Evolutionary conservation across 2,888 invertebrate genomes (phyloP), one percentile per base, ranked within the genome.

Genomic region (Gymnosoma rotundatum): DNA sequence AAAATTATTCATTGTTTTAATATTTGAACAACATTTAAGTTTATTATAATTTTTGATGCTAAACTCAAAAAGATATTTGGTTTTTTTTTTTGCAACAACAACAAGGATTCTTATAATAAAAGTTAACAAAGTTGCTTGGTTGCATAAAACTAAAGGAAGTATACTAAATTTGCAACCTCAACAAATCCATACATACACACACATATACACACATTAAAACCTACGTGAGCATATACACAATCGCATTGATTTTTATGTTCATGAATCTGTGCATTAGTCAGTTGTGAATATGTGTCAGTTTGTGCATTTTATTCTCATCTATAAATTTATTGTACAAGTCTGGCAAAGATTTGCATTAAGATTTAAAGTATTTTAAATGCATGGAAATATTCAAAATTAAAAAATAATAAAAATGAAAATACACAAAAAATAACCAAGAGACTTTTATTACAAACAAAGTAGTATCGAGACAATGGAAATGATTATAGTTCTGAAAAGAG

Each of bases 1-100:
- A 48, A 56, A 58, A n/a, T n/a, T n/a, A n/a, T 81, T 81, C 81
- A 58, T 75, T 81, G 69, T 81, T 69, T 81, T 74, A 69, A 75
- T 74, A 64, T 75, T 81, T 75, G 61, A 70, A 70, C 48, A 75
- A 70, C 38, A 70, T 81, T 75, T 38, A 75, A 75, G 63, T 75
- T 69, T 75, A 64, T 69, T 69, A 64, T 75, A 75, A 81, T 70
- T 58, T 70, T 63, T 58, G 58, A 48, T 58, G 54, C 52, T 60
- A 54, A 80, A 63, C 73, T 63, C 38, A 70, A 69, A 81, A 69
- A 48, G 69, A 74, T 60, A 74, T 67, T 74, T 67, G 10, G 42
- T 32, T 32, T 7, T 25, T 32, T 32, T 32, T 8, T n/a, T n/a
- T n/a, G n/a, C 32, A 32, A 32, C 6, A 32, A 8, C 32, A 32